Conservation (phyloP, 2,797 vertebrate genomes). For the Cichlasoma orientale region DNA sequence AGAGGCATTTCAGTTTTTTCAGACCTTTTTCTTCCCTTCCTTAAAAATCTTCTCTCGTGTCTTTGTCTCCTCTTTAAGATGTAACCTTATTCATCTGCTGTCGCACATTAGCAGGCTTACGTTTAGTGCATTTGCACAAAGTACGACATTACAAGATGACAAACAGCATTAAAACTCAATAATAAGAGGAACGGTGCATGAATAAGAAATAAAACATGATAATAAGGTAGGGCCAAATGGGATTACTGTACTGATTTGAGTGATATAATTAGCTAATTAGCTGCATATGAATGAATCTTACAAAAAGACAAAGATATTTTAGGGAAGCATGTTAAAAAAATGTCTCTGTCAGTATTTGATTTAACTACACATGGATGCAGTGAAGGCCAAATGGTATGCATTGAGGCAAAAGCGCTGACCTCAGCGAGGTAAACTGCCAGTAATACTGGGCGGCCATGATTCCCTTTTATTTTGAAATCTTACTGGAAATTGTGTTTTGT, state of each 20-base stretch:
- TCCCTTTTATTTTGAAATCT: background rate
- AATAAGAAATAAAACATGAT: background rate
- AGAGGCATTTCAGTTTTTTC: background rate
- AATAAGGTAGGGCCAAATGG: background rate
- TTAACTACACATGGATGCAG: background rate
- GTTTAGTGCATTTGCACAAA: background rate
- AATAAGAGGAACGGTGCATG: background rate
- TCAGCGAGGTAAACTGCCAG: no score
- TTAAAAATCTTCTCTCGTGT: background rate
- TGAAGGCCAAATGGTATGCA: background rate
- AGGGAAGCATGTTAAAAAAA: rapidly evolving
- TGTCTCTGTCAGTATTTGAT: background rate
- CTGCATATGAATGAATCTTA: background rate
- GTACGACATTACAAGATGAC: background rate
- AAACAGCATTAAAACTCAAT: background rate
- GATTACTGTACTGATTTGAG: background rate
- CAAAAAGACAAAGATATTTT: background rate
- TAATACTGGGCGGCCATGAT: background rate
- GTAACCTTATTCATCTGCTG: background rate
- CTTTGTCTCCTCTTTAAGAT: background rate
- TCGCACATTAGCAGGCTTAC: background rate
- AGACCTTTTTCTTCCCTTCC: background rate
- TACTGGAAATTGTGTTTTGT: background rate
- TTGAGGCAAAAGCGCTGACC: background rate
- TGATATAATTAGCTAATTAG: background rate